phyloP scores from a whole-genome alignment of 2,113 vertebrate genomes.

The Pseudopipra pipra region DNA sequence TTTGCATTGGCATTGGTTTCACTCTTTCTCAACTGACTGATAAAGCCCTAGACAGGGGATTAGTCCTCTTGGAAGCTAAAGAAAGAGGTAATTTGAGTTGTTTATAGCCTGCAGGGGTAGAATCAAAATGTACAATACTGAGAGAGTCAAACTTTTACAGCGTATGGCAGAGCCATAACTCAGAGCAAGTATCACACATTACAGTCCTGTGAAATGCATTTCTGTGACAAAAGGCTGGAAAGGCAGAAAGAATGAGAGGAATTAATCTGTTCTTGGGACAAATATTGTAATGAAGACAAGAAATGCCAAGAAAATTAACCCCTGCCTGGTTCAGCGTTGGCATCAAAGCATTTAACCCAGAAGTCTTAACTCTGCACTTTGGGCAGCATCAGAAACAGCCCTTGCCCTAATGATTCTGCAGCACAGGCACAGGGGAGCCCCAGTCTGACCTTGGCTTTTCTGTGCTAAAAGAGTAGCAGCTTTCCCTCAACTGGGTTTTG shows the following conservation, averaged over 20 bases:
- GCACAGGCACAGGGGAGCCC: background rate
- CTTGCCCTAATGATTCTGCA: rapidly evolving
- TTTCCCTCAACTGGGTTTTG: constrained; percentile 41
- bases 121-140: constrained; percentile 59
- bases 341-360: background rate
- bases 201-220: background rate
- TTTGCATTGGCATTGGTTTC: constrained; percentile 72
- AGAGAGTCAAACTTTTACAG: constrained; percentile 55
- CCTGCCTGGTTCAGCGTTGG: background rate
- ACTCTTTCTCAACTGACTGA: constrained; percentile 66
- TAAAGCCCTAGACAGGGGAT: constrained; percentile 71
- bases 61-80: constrained; percentile 70
- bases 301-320: constrained; percentile 26
- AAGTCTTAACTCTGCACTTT: rapidly evolving
- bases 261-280: constrained; percentile 50
- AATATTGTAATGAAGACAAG: constrained; percentile 53
- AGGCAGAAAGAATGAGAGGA: constrained; percentile 31
- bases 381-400: rapidly evolving
- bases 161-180: constrained; percentile 11
- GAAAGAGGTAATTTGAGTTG: constrained; percentile 68
- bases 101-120: constrained; percentile 66
- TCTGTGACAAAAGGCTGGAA: background rate
- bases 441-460: background rate
- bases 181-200: constrained; percentile 6
- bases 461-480: background rate